These are phyloP conservation scores for Paramuricea clavata DNA, from an alignment of 92 coral and sea anemone species.

Conservation along the genomic window DNA sequence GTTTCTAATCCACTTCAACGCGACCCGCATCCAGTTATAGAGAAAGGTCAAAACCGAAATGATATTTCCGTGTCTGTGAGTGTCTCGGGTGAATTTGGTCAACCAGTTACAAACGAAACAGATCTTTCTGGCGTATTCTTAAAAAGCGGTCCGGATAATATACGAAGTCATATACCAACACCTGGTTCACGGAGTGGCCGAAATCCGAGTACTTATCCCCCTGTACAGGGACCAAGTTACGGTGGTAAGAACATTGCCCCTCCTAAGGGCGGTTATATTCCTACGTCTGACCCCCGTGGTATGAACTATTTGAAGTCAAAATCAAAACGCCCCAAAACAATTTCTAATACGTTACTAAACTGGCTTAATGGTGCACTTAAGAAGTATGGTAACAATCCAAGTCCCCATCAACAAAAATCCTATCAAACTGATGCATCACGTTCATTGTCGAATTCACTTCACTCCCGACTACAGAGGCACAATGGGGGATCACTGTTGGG, in stretches of 20 bases:
- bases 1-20: neutral
- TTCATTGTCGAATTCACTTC: neutral
- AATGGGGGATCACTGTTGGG: neutral
- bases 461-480: neutral
- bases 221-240: neutral
- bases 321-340: neutral
- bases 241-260: neutral
- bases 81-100: constrained; percentile 37
- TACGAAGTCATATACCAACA: constrained; percentile 34
- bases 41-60: neutral
- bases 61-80: constrained; percentile 27
- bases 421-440: neutral
- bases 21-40: neutral
- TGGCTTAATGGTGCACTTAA: constrained; percentile 7
- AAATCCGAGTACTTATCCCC: neutral
- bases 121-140: constrained; percentile 36
- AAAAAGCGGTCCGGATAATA: constrained; percentile 42
- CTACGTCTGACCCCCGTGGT: neutral
- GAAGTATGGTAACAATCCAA: neutral
- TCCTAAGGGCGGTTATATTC: neutral
- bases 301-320: neutral
- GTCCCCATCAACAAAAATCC: neutral
- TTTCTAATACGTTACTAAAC: neutral
- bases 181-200: neutral
- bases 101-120: constrained; percentile 10